Evolutionary conservation across 2,888 invertebrate genomes (phyloP), one percentile per base, ranked within the genome.

Genomic region (Orgyia antiqua): DNA sequence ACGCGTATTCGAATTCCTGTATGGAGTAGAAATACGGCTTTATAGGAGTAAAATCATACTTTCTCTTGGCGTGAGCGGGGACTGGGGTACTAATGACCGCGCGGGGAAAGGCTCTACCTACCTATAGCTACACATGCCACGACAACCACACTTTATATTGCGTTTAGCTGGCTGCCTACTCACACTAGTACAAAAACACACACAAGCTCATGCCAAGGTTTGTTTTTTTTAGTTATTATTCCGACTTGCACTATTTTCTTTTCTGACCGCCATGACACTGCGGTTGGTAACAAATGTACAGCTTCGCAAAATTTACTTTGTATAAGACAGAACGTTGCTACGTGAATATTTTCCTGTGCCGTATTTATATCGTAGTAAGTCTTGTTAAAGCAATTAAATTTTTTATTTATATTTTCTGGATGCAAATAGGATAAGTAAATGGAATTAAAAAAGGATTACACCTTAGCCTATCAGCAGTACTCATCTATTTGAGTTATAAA

Each of bases 41-140:
- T 86, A 84, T 84, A 78, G 82, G 84, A 84, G 83, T 80, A 84
- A 84, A 86, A 84, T 86, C 86, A 83, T 84, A 86, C 84, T 86
- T 86, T 86, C 84, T 83, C 84, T 70, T 73, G 68, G 60, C 72
- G 68, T 71, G 72, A 57, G 72, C 52, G 74, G 67, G 74, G 72
- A 73, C 71, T 51, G 61, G 64, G 73, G 70, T 62, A 69, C 87
- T 87, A 87, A 87, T 87, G 87, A 87, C 87, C 78, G 87, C 87
- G 87, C 77, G 86, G 83, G 83, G 84, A 58, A 79, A 72, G 80
- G 75, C 41, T 31, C 36, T 45, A 58, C 59, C 63, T 76, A 78
- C 73, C 71, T 69, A 71, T 70, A 73, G 67, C 68, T 78, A 77
- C 70, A 64, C 71, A 68, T 63, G 61, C 68, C 60, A 75, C 75